Base-by-base conservation (phyloP, 2,113 vertebrate genomes). In the Myotis yumanensis region DNA sequence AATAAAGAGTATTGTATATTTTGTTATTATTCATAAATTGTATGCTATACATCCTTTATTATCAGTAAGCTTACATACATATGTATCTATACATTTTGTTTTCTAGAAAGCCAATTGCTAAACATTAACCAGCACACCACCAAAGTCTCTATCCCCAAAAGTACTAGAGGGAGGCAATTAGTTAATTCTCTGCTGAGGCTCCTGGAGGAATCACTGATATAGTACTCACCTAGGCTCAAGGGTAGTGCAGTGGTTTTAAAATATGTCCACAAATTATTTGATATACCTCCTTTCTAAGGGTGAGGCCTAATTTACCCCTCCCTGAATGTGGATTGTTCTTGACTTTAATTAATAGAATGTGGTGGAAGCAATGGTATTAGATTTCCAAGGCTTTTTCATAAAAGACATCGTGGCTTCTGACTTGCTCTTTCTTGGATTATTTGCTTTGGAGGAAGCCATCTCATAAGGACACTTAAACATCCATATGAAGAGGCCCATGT, bases 21-120 rank as follows among this genome's bases (percentile, higher is more conserved):
- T 91, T 62, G n/a, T 79, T 87, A 77, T 85, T 89, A 88, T 82
- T 89, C 81, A 15, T 62, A 77, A 68, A 52, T 57, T 83, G 9
- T 54, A 4, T 85, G 28, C 18, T 81, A 62, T 2, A n/a, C 23
- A 51, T 66, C 69, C 14, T 94, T 96, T 73, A 30, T 35, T 40
- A 90, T 75, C 48, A 51, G 25, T 73, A 54, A 83, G 68, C 20
- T 76, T 92, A 83, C 5, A 81, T 81, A 84, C 10, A 20, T 59
- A 89, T 32, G 25, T 46, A 77, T 43, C 28, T 40, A 59, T 73
- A 32, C 2, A 64, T 83, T 89, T 89, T 86, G 54, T 68, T 90
- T 83, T 87, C 81, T 66, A 83, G 91, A 92, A 77, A 90, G 59
- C 12, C 14, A 87, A 28, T 22, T n/a, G 37, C 28, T 85, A 76